Evolutionary conservation across 2,113 vertebrate genomes (phyloP), one percentile per base, ranked within the genome.

Genomic region (Calidris pygmaea): DNA sequence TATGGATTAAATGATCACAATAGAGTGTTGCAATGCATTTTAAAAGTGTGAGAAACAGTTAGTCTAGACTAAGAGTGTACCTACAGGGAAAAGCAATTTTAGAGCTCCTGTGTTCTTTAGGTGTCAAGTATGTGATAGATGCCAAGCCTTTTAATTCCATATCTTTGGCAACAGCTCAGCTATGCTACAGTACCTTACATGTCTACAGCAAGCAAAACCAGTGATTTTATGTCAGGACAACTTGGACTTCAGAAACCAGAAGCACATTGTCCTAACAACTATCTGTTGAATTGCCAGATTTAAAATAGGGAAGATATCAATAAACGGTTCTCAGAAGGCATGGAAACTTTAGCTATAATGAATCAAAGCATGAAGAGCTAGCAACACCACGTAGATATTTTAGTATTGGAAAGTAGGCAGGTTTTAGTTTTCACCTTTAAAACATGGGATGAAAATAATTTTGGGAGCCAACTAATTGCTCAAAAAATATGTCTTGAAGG

Each of bases 31-130:
- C 97, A 96, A 97, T 98, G 97, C 97, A 97, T 98, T 98, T 98
- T 97, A 96, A 97, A 98, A 98, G 97, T 98, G 98, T 98, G 98
- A 98, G 98, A 98, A 98, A 98, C 97, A 98, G 98, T 97, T 97
- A 97, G 98, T 98, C 98, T 98, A 98, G 98, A 98, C 98, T 96
- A 96, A 97, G 96, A 97, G 95, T 94, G 84, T 87, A 95, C 97
- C 98, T 97, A 94, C 96, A 97, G 98, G 97, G 97, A 98, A 98
- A 96, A 97, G 97, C 97, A 98, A 96, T 97, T 97, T 98, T 96
- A 97, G 98, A 97, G 97, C 98, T 98, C 98, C 98, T 98, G 97
- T 98, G 97, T 97, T 98, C 98, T 98, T 98, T 98, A 98, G 97
- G 98, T 98, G 98, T 98, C 97, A 98, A 98, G 97, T 98, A 95